Evolutionary conservation across 2,888 invertebrate genomes (phyloP), one percentile per base, ranked within the genome.

Genomic region (Asteroscopus sphinx): DNA sequence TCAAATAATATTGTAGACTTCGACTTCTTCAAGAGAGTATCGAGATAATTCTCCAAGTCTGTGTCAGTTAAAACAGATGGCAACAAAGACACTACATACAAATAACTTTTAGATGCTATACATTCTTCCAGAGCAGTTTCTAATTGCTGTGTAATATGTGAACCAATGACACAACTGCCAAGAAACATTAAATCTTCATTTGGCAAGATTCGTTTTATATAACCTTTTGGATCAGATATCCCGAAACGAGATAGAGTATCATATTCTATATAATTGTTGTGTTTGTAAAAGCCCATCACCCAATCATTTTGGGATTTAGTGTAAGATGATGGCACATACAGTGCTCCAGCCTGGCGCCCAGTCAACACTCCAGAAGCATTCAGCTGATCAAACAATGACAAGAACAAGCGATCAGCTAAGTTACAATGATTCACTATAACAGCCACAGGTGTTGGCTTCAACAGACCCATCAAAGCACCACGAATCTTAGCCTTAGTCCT

Each of bases 231-330:
- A 88, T 99, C 99, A 5, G 96, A 95, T 74, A 99, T 97, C 0
- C 99, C 99, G 63, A 99, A 94, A 60, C 98, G 96, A n/a, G 95
- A 93, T 40, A 99, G 91, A 4, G 98, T 96, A 87, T 98, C 98
- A 92, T 97, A 99, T 91, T 99, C 99, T 62, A 99, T 93, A 85
- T 99, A 99, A 60, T 98, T 97, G 90, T 99, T 99, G 89, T 99
- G 98, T 81, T 96, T 97, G 87, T 97, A 99, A 87, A 98, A 99
- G 73, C 96, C 97, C 71, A 96, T 96, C 0, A 99, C 97, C 98
- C 98, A 99, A 79, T 98, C 97, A 82, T 95, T 96, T 88, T 96
- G 96, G 30, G 96, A 95, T 79, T 96, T 96, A 3, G 96, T 95
- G 79, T 96, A 96, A 75, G 96, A 95, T 69, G 96, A 95, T 15